Evolutionary conservation across 1,140 invertebrate genomes (phyloP).

Genomic region (Papilio dardanus): DNA sequence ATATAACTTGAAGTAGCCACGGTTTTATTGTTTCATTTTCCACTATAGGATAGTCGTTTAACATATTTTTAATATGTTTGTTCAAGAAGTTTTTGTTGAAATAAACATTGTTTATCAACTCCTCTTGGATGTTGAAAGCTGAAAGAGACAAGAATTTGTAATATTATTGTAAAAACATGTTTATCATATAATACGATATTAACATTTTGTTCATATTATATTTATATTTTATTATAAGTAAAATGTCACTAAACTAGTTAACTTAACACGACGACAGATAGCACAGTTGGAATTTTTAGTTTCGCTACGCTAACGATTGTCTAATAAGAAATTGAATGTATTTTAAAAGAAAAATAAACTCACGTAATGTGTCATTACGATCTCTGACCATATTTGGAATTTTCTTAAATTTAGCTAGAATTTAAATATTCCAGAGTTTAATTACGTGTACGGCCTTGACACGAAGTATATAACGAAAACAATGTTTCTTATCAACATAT

Average conservation of each 20-base stretch:
- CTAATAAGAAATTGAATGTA: too few species aligned
- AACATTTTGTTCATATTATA: too few species aligned
- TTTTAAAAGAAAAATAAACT: background rate
- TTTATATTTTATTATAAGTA: too few species aligned
- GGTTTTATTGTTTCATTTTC: conserved; percentile 84
- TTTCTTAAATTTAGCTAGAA: background rate
- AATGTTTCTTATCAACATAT: background rate
- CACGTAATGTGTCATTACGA: conserved; percentile 5
- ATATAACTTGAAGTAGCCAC: conserved; percentile 92
- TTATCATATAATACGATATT: background rate
- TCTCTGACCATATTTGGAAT: background rate
- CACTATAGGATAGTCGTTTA: conserved; percentile 60
- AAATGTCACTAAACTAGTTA: too few species aligned
- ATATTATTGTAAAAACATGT: background rate
- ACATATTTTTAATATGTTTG: conserved; percentile 77
- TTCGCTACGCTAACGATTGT: too few species aligned
- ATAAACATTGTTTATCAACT: conserved; percentile 81
- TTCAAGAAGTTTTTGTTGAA: conserved; percentile 85
- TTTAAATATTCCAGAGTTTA: background rate
- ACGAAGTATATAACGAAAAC: background rate
- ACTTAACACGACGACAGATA: too few species aligned
- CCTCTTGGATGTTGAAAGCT: conserved; percentile 75
- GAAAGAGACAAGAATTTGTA: conserved; percentile 37
- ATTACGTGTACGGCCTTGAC: background rate
- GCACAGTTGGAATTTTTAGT: too few species aligned